phyloP scores from a whole-genome alignment of 2,888 invertebrate genomes.

The Drosophila neutralis region DNA sequence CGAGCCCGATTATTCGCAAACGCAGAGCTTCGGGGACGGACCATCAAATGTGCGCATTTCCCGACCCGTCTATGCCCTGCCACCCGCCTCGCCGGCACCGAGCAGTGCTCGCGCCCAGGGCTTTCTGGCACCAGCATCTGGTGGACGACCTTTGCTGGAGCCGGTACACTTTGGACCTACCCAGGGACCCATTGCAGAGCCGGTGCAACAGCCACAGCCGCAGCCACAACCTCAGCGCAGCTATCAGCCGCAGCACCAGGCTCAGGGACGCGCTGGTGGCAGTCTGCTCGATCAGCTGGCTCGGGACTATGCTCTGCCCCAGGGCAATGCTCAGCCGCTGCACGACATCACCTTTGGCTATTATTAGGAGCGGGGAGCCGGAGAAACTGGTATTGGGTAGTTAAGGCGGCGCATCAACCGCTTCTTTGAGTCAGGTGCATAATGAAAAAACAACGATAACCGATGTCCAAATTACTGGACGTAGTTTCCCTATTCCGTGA shows the following conservation, averaged over 20 bases:
- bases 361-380: slow-evolving; percentile 85
- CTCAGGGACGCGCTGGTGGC: slow-evolving; percentile 77
- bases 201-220: slow-evolving; percentile 71
- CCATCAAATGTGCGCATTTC: slow-evolving; percentile 83
- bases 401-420: slow-evolving; percentile 29
- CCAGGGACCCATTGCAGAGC: slow-evolving; percentile 68
- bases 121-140: slow-evolving; percentile 80
- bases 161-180: slow-evolving; percentile 75
- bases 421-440: slow-evolving; percentile 61
- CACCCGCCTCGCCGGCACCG: slow-evolving; percentile 77
- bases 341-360: slow-evolving; percentile 94
- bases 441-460: slow-evolving; percentile 32
- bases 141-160: slow-evolving; percentile 81
- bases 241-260: slow-evolving; percentile 74
- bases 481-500: slow-evolving; percentile 22
- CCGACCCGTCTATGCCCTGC: slow-evolving; percentile 82
- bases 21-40: slow-evolving; percentile 82
- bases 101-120: slow-evolving; percentile 82
- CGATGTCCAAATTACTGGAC: slow-evolving; percentile 15
- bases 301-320: slow-evolving; percentile 92
- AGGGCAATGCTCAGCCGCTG: slow-evolving; percentile 88
- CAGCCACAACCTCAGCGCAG: slow-evolving; percentile 64
- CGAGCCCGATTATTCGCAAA: slow-evolving; percentile 83
- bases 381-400: slow-evolving; percentile 44
- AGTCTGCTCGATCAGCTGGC: slow-evolving; percentile 92